A percentile compares a stretch with the other conserved stretches of the same genome.
These are phyloP conservation scores for Imbricaverruca yamaguchii DNA, from an alignment of 2,888 invertebrate genomes.

Conservation along the genomic window DNA sequence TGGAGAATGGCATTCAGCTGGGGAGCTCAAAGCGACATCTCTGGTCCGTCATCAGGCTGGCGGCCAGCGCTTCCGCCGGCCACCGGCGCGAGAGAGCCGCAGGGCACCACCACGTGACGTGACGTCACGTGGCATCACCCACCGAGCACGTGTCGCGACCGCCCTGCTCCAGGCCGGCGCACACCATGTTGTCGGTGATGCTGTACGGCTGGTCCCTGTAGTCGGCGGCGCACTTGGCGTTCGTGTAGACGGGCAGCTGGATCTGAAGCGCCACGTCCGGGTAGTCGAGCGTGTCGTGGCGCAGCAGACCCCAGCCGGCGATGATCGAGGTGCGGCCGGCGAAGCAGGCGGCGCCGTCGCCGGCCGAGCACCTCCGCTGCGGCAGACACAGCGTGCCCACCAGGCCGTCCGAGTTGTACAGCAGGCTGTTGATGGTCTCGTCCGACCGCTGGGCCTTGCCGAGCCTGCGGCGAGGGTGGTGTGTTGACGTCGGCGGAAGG, in stretches of 20 bases:
- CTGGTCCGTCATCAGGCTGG: too few relatives aligned
- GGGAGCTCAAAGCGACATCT: too few relatives aligned
- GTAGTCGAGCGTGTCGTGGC: slow-evolving; percentile 10
- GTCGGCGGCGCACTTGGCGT: background rate
- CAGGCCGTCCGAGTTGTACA: background rate
- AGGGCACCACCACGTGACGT: too few relatives aligned
- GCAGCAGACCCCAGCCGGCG: slow-evolving; percentile 15
- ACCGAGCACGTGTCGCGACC: background rate
- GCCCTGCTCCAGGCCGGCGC: background rate
- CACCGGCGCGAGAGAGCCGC: too few relatives aligned
- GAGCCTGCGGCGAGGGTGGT: too few relatives aligned
- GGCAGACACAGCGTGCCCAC: background rate
- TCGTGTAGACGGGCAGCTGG: background rate
- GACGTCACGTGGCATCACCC: background rate
- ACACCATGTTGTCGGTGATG: slow-evolving; percentile 1
- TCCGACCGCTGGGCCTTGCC: too few relatives aligned
- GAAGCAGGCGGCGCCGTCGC: background rate
- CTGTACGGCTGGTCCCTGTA: background rate
- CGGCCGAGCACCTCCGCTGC: background rate
- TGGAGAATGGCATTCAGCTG: too few relatives aligned
- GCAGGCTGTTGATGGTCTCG: background rate
- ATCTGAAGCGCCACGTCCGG: slow-evolving; percentile 1
- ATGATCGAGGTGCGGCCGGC: background rate
- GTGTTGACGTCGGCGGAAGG: too few relatives aligned
- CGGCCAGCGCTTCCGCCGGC: too few relatives aligned